These are phyloP conservation scores for Dasysyrphus albostriatus DNA, from an alignment of 2,888 invertebrate genomes.

Conservation along the genomic window DNA sequence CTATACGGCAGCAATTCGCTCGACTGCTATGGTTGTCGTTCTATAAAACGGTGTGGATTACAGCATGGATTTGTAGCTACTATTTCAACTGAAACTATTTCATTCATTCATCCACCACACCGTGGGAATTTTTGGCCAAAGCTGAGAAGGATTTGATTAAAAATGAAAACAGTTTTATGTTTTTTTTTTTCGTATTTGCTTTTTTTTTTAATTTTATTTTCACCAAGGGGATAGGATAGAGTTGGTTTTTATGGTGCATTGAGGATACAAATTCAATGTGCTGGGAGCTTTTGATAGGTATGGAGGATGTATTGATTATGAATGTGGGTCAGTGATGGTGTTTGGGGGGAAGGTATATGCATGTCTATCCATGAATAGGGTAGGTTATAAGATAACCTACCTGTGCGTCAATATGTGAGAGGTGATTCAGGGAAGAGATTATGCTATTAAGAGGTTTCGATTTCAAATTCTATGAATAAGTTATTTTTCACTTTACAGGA, in stretches of 20 bases:
- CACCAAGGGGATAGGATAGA: conserved; percentile 25
- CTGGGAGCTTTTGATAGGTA: background rate
- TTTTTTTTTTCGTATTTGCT: conserved; percentile 11
- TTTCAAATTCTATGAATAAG: conserved; percentile 9
- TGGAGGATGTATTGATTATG: conserved; percentile 20
- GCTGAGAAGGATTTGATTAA: conserved; percentile 60
- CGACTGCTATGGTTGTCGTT: conserved; percentile 16
- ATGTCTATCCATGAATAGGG: background rate
- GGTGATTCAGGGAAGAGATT: conserved; percentile 20
- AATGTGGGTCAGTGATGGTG: conserved; percentile 48
- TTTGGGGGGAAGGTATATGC: background rate
- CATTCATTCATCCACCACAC: conserved; percentile 54
- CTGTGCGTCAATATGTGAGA: background rate
- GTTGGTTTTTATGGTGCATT: conserved; percentile 29
- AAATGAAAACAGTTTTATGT: conserved; percentile 42
- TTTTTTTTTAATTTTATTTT: conserved; percentile 12
- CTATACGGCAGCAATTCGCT: conserved; percentile 1
- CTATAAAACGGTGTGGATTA: conserved; percentile 56
- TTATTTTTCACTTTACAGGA: conserved; percentile 20
- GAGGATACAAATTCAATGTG: conserved; percentile 39
- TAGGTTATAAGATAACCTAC: background rate
- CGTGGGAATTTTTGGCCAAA: conserved; percentile 43
- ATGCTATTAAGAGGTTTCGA: conserved; percentile 21
- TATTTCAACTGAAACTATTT: conserved; percentile 43
- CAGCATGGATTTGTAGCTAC: conserved; percentile 47